Evolutionary conservation across 2,888 invertebrate genomes (phyloP).

Genomic region (Tetanocera ferruginea): DNA sequence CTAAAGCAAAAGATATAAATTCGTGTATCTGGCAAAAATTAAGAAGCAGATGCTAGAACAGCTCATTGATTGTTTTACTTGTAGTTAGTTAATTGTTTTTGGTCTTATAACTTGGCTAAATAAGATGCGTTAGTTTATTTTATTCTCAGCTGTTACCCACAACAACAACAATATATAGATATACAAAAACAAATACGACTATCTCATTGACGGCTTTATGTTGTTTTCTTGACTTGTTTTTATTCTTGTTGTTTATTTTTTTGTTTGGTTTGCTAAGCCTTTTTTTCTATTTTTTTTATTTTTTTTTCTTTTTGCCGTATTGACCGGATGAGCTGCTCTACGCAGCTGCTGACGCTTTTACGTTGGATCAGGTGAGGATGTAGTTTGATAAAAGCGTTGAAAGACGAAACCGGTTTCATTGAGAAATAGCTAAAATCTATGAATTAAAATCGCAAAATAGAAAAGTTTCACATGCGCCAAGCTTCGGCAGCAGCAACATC

Average conservation of each 20-base stretch:
- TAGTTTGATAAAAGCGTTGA: slow-evolving; percentile 57
- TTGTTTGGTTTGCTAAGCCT: not conserved
- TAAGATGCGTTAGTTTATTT: no score
- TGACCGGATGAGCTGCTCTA: slow-evolving; percentile 28
- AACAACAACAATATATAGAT: no score
- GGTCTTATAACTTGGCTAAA: no score
- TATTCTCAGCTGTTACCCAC: no score
- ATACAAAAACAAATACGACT: not conserved
- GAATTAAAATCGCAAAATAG: slow-evolving; percentile 51
- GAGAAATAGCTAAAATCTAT: slow-evolving; percentile 60
- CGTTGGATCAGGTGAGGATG: slow-evolving; percentile 64
- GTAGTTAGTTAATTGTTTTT: no score
- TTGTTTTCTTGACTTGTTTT: not conserved
- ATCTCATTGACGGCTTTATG: slow-evolving; percentile 1
- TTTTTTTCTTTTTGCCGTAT: not conserved
- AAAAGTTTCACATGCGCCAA: slow-evolving; percentile 21
- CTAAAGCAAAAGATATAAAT: no score
- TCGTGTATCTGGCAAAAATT: no score
- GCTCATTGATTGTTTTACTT: no score
- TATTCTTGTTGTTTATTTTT: not conserved
- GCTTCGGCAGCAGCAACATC: not conserved
- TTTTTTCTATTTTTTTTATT: no score
- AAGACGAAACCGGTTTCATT: slow-evolving; percentile 65
- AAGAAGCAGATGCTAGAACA: no score
- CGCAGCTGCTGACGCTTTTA: slow-evolving; percentile 18